Base-by-base conservation (phyloP, 2,797 vertebrate species). In the Hemitrygon akajei region DNA sequence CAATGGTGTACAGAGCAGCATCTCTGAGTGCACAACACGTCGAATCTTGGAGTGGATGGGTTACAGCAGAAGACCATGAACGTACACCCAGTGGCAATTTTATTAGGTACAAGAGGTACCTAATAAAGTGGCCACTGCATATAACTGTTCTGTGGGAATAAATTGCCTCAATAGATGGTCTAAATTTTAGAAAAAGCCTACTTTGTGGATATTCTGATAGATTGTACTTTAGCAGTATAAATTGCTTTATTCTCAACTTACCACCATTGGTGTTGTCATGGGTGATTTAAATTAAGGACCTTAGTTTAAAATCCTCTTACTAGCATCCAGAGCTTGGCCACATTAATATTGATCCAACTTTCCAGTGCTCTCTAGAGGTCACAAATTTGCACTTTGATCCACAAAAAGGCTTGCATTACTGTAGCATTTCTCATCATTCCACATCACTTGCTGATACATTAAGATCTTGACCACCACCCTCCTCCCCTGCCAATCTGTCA, bases 161-260 rank as follows among this genome's bases (percentile, higher is more conserved):
- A 37, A 71, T 34, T 66, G n/a, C 60, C 63, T 91, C 66, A 71
- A 25, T 73, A 91, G 37, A 73, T 20, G 27, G 66, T 20, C 87
- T 34, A 91, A 71, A 69, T 63, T 34, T 71, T 40, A 71, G n/a
- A 71, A 69, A 91, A 91, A 25, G 63, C 27, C 69, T 71, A 73
- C 37, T 71, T 91, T 91, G 71, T 69, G 66, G 20, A 91, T 34
- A 91, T 40, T 73, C 66, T 91, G 34, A 47, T 66, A 71, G 18
- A 66, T n/a, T 91, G 89, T 71, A 73, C 89, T 34, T 71, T 91
- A 47, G 71, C 63, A 91, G 69, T 71, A 47, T 91, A 63, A 91
- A 71, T 91, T 91, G 71, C 34, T 37, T 91, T 71, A 40, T 91
- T 66, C 66, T 71, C 66, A 91, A 34, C 34, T 91, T 66, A 91